Conservation (phyloP, 2,797 vertebrate species). For the Percopsis omiscomaycus region DNA sequence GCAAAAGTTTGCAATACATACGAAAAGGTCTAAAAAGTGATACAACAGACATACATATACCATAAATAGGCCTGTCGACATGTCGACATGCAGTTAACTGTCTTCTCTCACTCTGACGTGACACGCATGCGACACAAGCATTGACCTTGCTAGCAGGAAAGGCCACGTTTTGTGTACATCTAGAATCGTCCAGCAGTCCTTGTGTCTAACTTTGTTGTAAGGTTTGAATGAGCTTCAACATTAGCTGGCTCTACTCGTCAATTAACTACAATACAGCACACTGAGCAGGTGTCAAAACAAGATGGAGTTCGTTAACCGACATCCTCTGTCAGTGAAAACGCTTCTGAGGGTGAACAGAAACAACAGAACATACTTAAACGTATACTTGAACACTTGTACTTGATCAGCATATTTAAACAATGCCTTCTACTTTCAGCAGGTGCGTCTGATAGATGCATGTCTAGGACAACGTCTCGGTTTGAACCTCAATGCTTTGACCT, state of each 20-base stretch:
- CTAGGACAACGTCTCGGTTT: constrained; percentile 28
- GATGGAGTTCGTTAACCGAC: constrained; percentile 47
- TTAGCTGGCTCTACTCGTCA: constrained; percentile 45
- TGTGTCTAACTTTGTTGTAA: constrained; percentile 33
- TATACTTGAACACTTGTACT: too few species aligned
- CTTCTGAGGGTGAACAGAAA: constrained; percentile 12
- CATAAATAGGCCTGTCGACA: too few species aligned
- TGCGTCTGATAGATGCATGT: constrained; percentile 26
- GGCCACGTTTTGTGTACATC: constrained; percentile 24
- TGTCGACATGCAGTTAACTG: too few species aligned
- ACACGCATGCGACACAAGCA: too few species aligned
- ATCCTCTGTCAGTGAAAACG: constrained; percentile 15
- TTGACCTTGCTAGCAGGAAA: constrained; percentile 6
- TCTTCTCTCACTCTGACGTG: too few species aligned
- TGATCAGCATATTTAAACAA: background rate
- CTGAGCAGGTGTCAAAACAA: constrained; percentile 55
- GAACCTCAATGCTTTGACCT: constrained; percentile 65
- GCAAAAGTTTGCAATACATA: too few species aligned
- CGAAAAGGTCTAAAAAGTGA: too few species aligned
- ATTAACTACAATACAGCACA: constrained; percentile 41
- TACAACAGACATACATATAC: too few species aligned
- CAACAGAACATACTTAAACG: background rate
- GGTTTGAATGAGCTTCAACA: constrained; percentile 42
- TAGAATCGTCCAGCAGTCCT: constrained; percentile 49
- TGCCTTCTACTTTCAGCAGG: constrained; percentile 11